phyloP scores from a whole-genome alignment of 1,140 invertebrate species.

The Metaphire vulgaris region DNA sequence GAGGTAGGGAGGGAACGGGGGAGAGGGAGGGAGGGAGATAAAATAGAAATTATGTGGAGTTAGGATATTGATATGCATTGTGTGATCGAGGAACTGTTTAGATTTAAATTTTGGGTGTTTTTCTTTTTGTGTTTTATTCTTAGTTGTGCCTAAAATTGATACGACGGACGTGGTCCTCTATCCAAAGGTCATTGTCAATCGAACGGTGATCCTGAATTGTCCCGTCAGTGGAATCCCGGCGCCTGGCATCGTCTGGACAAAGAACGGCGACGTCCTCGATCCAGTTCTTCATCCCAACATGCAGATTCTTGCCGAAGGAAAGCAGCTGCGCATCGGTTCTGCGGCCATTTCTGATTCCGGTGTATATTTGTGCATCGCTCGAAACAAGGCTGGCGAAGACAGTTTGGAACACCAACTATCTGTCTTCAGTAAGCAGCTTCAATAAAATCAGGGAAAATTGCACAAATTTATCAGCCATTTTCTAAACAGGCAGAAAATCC shows the following conservation, averaged over 20 bases:
- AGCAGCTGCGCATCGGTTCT: constrained; percentile 23
- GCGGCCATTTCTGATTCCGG: constrained; percentile 39
- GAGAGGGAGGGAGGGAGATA: too few species aligned
- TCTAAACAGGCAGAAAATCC: too few species aligned
- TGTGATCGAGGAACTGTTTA: too few species aligned
- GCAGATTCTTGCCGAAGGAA: constrained; percentile 18
- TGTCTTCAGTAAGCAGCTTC: constrained; percentile 22
- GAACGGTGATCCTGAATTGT: constrained; percentile 51
- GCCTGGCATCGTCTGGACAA: constrained; percentile 53
- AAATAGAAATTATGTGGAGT: too few species aligned
- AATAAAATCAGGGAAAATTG: too few species aligned
- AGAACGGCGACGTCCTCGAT: constrained; percentile 37
- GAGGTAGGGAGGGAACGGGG: too few species aligned
- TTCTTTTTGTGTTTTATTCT: too few species aligned
- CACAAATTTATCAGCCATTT: too few species aligned
- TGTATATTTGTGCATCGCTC: constrained; percentile 51
- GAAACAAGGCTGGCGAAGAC: constrained; percentile 46
- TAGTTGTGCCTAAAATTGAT: constrained; percentile 41
- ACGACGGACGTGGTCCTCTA: constrained; percentile 36
- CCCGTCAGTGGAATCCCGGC: constrained; percentile 52
- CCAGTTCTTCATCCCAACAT: constrained; percentile 35
- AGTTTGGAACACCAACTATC: constrained; percentile 40
- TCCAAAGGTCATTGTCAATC: constrained; percentile 49
- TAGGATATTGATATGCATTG: too few species aligned
- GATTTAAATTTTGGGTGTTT: too few species aligned